phyloP scores from a whole-genome alignment of 2,113 vertebrate species.

The Pituophis catenifer region DNA sequence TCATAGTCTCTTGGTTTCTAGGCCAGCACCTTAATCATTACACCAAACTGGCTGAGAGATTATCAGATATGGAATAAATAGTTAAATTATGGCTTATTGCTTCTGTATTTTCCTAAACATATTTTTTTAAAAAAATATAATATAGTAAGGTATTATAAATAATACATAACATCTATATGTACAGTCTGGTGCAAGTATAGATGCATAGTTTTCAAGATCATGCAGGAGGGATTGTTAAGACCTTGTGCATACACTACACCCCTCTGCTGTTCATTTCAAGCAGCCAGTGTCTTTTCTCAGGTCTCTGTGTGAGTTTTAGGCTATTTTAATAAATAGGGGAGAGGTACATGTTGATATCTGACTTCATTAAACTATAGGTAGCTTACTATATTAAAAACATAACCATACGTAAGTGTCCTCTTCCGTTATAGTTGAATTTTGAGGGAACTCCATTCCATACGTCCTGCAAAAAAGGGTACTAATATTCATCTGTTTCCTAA shows the following conservation, averaged over 20 bases:
- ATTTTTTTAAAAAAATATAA: neutral
- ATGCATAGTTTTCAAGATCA: neutral
- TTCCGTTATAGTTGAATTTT: neutral
- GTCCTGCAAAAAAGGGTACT: neutral
- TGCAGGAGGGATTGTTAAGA: neutral
- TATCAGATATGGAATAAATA: constrained; percentile 8
- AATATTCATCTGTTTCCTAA: neutral
- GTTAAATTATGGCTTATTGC: neutral
- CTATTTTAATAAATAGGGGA: neutral
- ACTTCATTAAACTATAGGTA: neutral
- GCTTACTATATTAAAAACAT: neutral
- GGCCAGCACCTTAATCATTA: too few relatives aligned
- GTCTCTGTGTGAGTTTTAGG: neutral
- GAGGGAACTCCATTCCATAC: neutral
- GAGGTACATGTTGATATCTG: neutral
- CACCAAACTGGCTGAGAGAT: neutral
- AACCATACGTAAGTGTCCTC: neutral
- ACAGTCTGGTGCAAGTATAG: neutral
- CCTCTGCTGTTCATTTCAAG: neutral
- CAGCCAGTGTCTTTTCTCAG: neutral
- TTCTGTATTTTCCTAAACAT: neutral
- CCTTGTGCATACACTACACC: neutral
- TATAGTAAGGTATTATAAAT: neutral
- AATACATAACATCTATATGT: neutral
- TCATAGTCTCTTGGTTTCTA: too few relatives aligned